Evolutionary conservation across 2,888 invertebrate species (phyloP), one percentile per base, ranked within the genome.

Genomic region (Drosophila falleni): DNA sequence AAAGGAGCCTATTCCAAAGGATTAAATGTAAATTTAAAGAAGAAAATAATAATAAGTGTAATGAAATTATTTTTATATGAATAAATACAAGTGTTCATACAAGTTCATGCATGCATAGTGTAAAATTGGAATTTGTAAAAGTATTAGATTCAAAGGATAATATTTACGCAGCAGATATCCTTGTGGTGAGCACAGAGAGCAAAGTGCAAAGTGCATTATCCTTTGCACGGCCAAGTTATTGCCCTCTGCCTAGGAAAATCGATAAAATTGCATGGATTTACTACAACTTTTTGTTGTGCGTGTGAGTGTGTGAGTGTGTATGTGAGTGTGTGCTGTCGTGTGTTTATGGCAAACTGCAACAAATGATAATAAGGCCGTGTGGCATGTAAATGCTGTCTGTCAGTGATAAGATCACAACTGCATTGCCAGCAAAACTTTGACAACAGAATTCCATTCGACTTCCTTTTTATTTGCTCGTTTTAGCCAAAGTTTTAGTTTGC

Each of bases 161-260:
- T 2, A 10, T 19, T 15, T 23, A 11, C 41, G 39, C 31, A 47
- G n/a, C 35, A 44, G 23, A 31, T 64, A 64, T 68, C 60, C 64
- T 68, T 65, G 75, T 54, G 63, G 49, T 62, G 41, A 42, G 39
- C 49, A 15, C 16, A 13, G n/a, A 54, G 54, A 42, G 41, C 31
- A 87, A 69, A 84, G 77, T 76, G 77, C 80, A 87, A 88, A 90
- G 90, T 91, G 90, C 90, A 91, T 87, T 90, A 91, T 89, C 91
- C 91, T 90, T 42, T 63, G 62, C 74, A 63, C 60, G 78, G 72
- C 81, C 76, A 81, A 87, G 90, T 90, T 90, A 90, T 83, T 90
- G 90, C 90, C 90, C 90, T 86, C 80, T 83, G 78, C 74, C 76
- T 66, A 67, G 64, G 54, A 90, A 90, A 90, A 90, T 90, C 90